Evolutionary conservation across 2,888 invertebrate species (phyloP).

Genomic region (Brassicogethes aeneus): DNA sequence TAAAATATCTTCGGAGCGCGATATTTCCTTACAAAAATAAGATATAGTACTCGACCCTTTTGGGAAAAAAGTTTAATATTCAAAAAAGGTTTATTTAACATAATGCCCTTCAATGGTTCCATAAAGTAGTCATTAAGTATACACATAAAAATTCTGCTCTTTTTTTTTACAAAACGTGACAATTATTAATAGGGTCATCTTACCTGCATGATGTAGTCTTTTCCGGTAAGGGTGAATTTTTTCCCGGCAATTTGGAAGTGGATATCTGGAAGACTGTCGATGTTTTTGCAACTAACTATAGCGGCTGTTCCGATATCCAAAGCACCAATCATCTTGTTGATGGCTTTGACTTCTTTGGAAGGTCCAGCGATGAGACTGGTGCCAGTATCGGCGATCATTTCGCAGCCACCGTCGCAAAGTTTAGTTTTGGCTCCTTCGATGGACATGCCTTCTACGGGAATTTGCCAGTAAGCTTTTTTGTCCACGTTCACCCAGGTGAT

Average conservation of each 20-base stretch:
- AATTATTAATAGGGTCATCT: no score
- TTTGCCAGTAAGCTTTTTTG: conserved; percentile 88
- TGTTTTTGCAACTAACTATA: conserved; percentile 63
- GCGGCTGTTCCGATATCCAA: conserved; percentile 73
- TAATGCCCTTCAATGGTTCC: no score
- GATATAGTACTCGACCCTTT: no score
- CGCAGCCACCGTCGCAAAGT: conserved; percentile 73
- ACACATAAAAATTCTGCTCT: no score
- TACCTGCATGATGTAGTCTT: conserved; percentile 81
- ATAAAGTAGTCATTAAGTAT: no score
- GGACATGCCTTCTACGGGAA: conserved; percentile 75
- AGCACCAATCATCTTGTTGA: conserved; percentile 74
- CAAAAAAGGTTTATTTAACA: no score
- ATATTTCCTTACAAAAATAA: no score
- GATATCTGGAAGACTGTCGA: conserved; percentile 71
- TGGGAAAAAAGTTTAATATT: no score
- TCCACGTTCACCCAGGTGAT: conserved; percentile 83
- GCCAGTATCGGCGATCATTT: conserved; percentile 91
- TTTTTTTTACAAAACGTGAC: no score
- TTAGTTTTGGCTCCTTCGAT: conserved; percentile 64
- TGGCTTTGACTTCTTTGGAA: conserved; percentile 56
- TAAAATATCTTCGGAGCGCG: no score
- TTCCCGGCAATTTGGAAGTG: conserved; percentile 65
- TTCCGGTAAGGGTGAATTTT: conserved; percentile 62
- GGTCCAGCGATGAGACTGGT: conserved; percentile 96